Evolutionary conservation across 2,888 invertebrate genomes (phyloP).

Genomic region (Cosmopolites sordidus): DNA sequence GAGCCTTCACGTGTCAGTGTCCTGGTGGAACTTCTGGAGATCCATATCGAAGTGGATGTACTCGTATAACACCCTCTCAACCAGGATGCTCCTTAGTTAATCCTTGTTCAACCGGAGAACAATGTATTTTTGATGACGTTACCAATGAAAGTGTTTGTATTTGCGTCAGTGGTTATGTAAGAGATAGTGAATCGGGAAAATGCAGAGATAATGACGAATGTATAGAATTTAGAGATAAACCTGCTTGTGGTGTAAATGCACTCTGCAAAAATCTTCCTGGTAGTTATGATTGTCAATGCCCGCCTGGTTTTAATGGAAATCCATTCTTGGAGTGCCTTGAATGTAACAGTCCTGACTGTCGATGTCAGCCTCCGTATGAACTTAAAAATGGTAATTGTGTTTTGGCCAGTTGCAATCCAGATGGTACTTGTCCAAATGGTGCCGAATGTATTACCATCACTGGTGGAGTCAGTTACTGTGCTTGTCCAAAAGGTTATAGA

Average conservation of each 20-base stretch:
- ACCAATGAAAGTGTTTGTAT: slow-evolving; percentile 79
- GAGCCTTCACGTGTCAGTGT: slow-evolving; percentile 83
- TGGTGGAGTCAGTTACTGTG: slow-evolving; percentile 87
- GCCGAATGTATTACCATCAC: slow-evolving; percentile 89
- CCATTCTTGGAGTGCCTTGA: slow-evolving; percentile 78
- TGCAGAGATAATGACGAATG: slow-evolving; percentile 88
- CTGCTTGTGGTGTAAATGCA: slow-evolving; percentile 83
- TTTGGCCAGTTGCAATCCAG: slow-evolving; percentile 75
- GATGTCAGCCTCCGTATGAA: slow-evolving; percentile 84
- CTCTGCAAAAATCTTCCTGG: slow-evolving; percentile 90
- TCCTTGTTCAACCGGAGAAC: slow-evolving; percentile 81
- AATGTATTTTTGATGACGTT: slow-evolving; percentile 74
- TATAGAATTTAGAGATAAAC: slow-evolving; percentile 65
- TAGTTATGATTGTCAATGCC: slow-evolving; percentile 89
- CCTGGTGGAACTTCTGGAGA: slow-evolving; percentile 77
- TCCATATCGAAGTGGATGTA: slow-evolving; percentile 74
- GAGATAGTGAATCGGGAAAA: slow-evolving; percentile 67
- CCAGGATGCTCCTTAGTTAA: slow-evolving; percentile 68
- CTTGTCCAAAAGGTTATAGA: slow-evolving; percentile 82
- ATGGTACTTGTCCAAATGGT: slow-evolving; percentile 76
- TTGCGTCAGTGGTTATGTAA: slow-evolving; percentile 81
- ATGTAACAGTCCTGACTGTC: slow-evolving; percentile 77
- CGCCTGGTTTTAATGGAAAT: slow-evolving; percentile 83
- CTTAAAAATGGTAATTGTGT: slow-evolving; percentile 75
- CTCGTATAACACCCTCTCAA: slow-evolving; percentile 56